Base-by-base conservation (phyloP, 2,113 vertebrate genomes). In the Cynopterus brachyotis region DNA sequence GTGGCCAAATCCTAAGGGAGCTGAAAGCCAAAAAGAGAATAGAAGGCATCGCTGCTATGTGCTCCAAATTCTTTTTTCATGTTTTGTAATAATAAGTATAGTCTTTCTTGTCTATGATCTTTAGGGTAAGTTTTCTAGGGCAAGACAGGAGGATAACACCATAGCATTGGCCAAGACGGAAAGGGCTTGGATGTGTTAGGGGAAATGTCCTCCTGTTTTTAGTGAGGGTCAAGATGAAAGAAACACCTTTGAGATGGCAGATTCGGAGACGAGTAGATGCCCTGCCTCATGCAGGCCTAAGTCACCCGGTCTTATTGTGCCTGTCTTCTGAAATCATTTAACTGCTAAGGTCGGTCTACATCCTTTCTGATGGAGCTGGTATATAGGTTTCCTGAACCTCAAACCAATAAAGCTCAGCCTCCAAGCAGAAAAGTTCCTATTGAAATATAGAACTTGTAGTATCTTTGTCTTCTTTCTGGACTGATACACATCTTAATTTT, bases 281-380 rank as follows among this genome's bases (percentile, higher is more conserved):
- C 40, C 50, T 20, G 30, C 5, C 13, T 42, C 22, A 9, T 2
- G 22, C 8, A 83, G 26, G 22, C n/a, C n/a, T 6, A 32, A 85
- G 15, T 32, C 55, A 69, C 32, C 89, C 96, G 40, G 16, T 59
- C 95, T 32, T 86, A 96, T 30, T 67, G 53, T 50, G 85, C 86
- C 83, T 60, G 70, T 28, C 53, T 91, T 13, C 35, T 62, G 91
- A 89, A 96, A 97, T 95, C 89, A 95, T 94, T 96, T 94, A 98
- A 92, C 22, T 57, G n/a, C 94, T 13, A 87, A 82, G 66, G 50
- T 69, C 40, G 47, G 35, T 91, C 13, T 91, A 89, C 10, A n/a
- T 60, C 94, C 93, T 57, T 91, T 40, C 8, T 6, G 20, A 55
- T 47, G n/a, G 45, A 24, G 32, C 40, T 50, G 30, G 12, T 16